Conservation (phyloP, 2,113 vertebrate species). For the Terrapene triunguis region DNA sequence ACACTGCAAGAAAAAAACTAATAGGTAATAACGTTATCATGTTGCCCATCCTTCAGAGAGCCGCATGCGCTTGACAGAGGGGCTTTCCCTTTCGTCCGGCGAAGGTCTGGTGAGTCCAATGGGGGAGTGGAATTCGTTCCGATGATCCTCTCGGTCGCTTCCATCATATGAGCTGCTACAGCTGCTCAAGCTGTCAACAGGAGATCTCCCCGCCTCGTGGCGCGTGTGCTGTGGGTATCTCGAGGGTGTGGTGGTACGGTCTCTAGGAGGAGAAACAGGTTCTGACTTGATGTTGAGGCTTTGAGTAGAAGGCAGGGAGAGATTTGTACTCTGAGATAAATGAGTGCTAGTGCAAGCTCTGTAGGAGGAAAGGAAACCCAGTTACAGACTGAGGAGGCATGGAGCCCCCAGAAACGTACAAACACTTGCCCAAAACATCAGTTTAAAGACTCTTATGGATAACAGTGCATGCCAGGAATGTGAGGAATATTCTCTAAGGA, state of each 20-base stretch:
- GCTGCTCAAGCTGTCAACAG: slow-evolving; percentile 99
- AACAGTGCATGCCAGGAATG: neutral
- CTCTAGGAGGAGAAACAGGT: slow-evolving; percentile 99
- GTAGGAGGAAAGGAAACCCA: slow-evolving; percentile 97
- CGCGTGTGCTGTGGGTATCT: slow-evolving; percentile 93
- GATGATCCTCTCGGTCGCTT: slow-evolving; percentile 97
- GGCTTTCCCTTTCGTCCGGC: slow-evolving; percentile 97
- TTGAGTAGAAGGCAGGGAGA: slow-evolving; percentile 99
- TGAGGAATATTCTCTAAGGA: neutral
- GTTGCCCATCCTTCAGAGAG: slow-evolving; percentile 99
- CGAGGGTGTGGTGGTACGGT: slow-evolving; percentile 96
- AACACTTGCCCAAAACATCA: slow-evolving; percentile 81
- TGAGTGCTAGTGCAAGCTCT: slow-evolving; percentile 99
- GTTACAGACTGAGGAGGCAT: slow-evolving; percentile 92
- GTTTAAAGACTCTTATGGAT: slow-evolving; percentile 63
- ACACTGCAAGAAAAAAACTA: slow-evolving; percentile 89
- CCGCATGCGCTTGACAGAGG: slow-evolving; percentile 97
- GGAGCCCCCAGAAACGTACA: slow-evolving; percentile 84
- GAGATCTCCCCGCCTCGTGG: slow-evolving; percentile 97
- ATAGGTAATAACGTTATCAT: slow-evolving; percentile 91
- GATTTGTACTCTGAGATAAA: slow-evolving; percentile 99
- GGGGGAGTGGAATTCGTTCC: slow-evolving; percentile 98
- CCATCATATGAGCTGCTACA: slow-evolving; percentile 98
- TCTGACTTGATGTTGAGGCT: slow-evolving; percentile 99
- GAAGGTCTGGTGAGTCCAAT: slow-evolving; percentile 96